phyloP scores from a whole-genome alignment of 2,113 vertebrate species.

The Alexandromys fortis region DNA sequence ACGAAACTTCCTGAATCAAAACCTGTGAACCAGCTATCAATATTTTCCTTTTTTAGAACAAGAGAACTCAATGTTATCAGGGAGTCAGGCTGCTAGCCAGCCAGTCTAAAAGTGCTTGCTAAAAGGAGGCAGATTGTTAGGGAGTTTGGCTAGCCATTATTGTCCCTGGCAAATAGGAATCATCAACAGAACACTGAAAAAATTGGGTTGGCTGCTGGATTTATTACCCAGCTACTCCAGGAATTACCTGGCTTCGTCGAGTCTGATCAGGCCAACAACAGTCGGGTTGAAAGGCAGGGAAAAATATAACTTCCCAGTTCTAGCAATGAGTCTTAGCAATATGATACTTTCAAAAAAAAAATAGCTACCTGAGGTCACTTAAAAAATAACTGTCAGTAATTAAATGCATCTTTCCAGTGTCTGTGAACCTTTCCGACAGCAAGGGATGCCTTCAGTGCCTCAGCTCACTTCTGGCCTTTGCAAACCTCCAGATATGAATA shows the following conservation, averaged over 20 bases:
- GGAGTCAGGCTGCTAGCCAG: background rate
- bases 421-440: background rate
- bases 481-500: background rate
- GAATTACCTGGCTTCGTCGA: background rate
- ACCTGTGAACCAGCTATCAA: background rate
- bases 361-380: background rate
- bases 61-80: background rate
- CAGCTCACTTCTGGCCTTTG: background rate
- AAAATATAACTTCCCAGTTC: background rate
- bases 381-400: background rate
- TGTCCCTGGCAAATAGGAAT: slow-evolving; percentile 6
- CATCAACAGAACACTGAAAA: background rate
- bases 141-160: background rate
- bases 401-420: background rate
- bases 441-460: background rate
- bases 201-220: background rate
- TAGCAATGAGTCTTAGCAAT: background rate
- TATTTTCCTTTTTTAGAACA: slow-evolving; percentile 40
- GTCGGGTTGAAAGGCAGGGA: background rate
- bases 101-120: background rate
- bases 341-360: background rate
- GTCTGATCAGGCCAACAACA: background rate
- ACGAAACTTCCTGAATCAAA: slow-evolving; percentile 16
- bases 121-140: background rate
- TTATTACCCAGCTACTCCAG: background rate